Evolutionary conservation across 2,888 invertebrate genomes (phyloP), one percentile per base, ranked within the genome.

Genomic region (Campoletis raptor): DNA sequence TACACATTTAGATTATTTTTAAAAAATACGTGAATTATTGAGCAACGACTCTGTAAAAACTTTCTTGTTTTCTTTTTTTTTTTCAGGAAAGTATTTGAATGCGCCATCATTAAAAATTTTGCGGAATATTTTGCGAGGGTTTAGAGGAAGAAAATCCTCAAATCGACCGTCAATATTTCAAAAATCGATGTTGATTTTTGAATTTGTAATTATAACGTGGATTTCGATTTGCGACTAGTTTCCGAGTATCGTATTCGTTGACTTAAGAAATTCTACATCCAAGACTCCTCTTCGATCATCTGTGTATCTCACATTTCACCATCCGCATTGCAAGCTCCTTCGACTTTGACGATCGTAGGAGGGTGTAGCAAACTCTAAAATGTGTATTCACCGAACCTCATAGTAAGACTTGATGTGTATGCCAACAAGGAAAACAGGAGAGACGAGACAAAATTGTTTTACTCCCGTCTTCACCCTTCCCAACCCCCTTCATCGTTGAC

Each of bases 401-500:
- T 40, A 37, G 37, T 40, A 67, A 54, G 54, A 24, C 15, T 24
- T 10, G 30, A 12, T 30, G 45, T 45, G 45, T 76, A 64, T 30
- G 15, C 45, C 45, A 64, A 76, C 74, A 30, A 69, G n/a, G 67
- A 24, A 40, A 67, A 54, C 40, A 30, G 18, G 24, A 57, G 40
- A 45, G 79, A 64, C n/a, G 64, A 21, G 40, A 40, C 42, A 69
- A 69, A 45, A 87, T 87, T 85, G 85, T 77, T 83, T 57, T 67
- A 67, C 78, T 45, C 30, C 64, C 72, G 57, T 54, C 66, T 72
- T 81, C 76, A 57, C 61, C 78, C 36, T 70, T 80, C 61, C 61
- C 79, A 61, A 42, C 42, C 70, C 37, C 57, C 48, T 54, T 66
- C 30, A 57, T 30, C 72, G 48, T 57, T 18, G 12, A 79, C 67